phyloP scores from a whole-genome alignment of 35 echinoderm and acorn worm species.

The Ptychodera flava region DNA sequence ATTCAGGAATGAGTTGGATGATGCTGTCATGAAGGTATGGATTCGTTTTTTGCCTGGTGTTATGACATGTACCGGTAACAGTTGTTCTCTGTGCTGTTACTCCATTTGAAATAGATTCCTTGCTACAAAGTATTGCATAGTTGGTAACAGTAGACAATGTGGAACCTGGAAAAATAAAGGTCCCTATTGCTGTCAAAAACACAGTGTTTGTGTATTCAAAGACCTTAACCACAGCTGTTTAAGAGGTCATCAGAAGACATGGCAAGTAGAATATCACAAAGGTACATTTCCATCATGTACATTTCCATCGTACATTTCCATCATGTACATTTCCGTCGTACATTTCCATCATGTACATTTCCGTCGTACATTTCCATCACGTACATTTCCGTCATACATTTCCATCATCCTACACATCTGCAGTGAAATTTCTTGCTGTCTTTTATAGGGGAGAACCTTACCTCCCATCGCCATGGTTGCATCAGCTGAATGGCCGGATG shows the following conservation, averaged over 20 bases:
- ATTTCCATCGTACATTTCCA: too few species aligned
- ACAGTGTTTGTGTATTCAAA: neutral
- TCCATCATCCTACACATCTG: neutral
- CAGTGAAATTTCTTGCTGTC: neutral
- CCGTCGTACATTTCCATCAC: neutral
- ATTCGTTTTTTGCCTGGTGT: neutral
- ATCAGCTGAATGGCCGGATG: conserved; percentile 75
- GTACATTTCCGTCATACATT: neutral
- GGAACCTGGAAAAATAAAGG: neutral
- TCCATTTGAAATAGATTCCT: neutral
- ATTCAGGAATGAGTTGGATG: conserved; percentile 94
- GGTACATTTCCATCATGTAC: too few species aligned
- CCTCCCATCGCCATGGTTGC: conserved; percentile 61
- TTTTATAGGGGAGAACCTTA: conserved; percentile 63
- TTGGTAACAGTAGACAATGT: neutral
- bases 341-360: neutral
- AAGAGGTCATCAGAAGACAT: too few species aligned
- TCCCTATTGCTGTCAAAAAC: neutral
- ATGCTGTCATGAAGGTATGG: conserved; percentile 92
- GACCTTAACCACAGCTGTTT: too few species aligned
- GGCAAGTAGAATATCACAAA: too few species aligned
- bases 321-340: too few species aligned
- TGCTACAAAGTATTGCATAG: neutral
- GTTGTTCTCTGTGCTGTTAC: too few species aligned
- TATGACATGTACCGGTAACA: too few species aligned